phyloP scores from a whole-genome alignment of 2,113 vertebrate species.

The Recurvirostra avosetta region DNA sequence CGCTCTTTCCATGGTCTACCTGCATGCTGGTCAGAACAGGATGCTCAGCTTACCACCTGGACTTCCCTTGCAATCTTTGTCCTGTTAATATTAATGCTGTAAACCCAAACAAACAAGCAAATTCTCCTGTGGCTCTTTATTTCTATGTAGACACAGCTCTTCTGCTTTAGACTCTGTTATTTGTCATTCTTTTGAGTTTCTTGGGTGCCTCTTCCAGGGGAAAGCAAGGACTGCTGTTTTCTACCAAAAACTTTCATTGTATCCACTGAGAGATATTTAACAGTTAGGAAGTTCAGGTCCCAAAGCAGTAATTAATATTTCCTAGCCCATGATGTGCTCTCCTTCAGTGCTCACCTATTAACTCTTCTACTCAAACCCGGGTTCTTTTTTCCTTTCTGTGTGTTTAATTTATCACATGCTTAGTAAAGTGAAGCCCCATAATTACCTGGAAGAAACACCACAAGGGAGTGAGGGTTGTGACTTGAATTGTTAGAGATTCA shows the following conservation, averaged over 20 bases:
- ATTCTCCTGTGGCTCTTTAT: neutral
- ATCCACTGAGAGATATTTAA: neutral
- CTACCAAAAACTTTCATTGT: neutral
- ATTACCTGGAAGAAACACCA: neutral
- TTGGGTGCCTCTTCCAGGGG: neutral
- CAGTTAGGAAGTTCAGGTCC: neutral
- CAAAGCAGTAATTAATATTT: neutral
- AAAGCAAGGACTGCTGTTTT: neutral
- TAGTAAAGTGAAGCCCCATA: neutral
- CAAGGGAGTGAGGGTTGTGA: neutral
- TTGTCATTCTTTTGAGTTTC: neutral
- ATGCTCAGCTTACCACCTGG: neutral
- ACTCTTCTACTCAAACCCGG: neutral
- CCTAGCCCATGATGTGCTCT: neutral
- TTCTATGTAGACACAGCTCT: neutral
- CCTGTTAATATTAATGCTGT: neutral
- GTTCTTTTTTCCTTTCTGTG: rapidly evolving
- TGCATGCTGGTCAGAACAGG: neutral
- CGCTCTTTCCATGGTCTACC: neutral
- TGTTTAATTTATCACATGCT: neutral
- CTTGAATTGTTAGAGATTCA: neutral
- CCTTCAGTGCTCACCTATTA: neutral
- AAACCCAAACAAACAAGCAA: neutral
- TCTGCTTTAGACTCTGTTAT: neutral
- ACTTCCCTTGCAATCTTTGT: neutral